Evolutionary conservation across 2,113 vertebrate species (phyloP).

Genomic region (Hypocryptadius cinnamomeus): DNA sequence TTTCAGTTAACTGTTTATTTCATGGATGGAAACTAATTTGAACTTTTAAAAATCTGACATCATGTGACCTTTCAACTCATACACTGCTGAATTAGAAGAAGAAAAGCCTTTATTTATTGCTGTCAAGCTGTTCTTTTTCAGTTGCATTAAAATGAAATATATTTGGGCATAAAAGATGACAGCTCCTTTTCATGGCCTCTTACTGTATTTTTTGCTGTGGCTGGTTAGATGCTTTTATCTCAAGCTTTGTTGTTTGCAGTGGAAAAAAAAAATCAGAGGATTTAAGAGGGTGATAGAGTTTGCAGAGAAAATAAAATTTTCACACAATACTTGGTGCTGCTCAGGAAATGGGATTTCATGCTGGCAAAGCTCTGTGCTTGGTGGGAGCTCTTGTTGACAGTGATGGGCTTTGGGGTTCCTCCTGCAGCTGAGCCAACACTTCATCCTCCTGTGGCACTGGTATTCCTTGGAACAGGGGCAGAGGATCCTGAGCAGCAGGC

Average conservation of each 20-base stretch:
- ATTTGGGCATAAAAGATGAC: slow-evolving; percentile 14
- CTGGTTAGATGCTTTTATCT: slow-evolving; percentile 32
- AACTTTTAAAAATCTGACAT: neutral
- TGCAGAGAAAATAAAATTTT: neutral
- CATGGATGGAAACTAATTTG: neutral
- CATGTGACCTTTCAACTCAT: neutral
- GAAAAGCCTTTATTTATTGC: neutral
- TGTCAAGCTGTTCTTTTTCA: neutral
- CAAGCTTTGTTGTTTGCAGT: neutral
- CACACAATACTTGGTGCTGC: neutral
- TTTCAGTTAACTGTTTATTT: neutral
- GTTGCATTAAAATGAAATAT: neutral
- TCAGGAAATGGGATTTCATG: neutral
- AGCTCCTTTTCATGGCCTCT: slow-evolving; percentile 8
- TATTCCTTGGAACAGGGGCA: neutral
- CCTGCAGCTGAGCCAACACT: neutral
- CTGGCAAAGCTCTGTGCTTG: neutral
- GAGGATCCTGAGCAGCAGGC: neutral
- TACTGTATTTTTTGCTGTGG: neutral
- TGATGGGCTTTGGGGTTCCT: neutral
- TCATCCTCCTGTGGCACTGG: neutral
- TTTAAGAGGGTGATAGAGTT: neutral
- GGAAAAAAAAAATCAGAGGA: neutral
- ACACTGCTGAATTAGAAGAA: neutral
- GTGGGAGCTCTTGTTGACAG: neutral